Percentiles rank a stretch among this genome's conserved stretches.
phyloP scores from a whole-genome alignment of 2,797 vertebrate genomes.

The Enteromius mattozi region DNA sequence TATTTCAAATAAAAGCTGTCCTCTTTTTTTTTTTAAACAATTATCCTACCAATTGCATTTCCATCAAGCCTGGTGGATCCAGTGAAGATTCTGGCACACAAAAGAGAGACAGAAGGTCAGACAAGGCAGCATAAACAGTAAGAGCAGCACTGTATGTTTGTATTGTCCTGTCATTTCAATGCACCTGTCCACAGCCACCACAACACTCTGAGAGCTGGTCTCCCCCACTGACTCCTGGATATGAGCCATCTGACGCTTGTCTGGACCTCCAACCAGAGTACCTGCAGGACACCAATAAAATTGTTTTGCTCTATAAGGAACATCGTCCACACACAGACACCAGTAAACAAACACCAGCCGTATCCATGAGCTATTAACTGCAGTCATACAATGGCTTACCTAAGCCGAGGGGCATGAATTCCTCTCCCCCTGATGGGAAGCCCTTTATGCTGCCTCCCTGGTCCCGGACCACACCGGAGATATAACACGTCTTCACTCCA shows the following conservation, averaged over 20 bases:
- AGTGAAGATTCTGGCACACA: conserved; percentile 88
- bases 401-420: conserved; percentile 94
- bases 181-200: conserved; percentile 96
- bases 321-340: background rate
- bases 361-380: background rate
- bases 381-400: conserved; percentile 74
- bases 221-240: conserved; percentile 96
- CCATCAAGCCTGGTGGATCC: conserved; percentile 94
- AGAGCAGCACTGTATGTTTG: background rate
- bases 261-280: conserved; percentile 90
- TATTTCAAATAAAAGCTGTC: too few species aligned
- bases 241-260: conserved; percentile 91
- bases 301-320: background rate
- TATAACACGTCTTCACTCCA: conserved; percentile 94
- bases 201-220: conserved; percentile 96
- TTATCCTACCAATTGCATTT: conserved; percentile 89
- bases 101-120: conserved; percentile 12
- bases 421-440: conserved; percentile 87
- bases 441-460: conserved; percentile 85
- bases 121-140: background rate
- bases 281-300: conserved; percentile 75
- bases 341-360: conserved; percentile 2
- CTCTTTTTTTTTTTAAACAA: background rate
- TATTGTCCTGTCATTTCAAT: conserved; percentile 4
- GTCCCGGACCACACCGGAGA: conserved; percentile 91